Evolutionary conservation across 2,888 invertebrate species (phyloP), one percentile per base, ranked within the genome.

Genomic region (Drosophila mettleri): DNA sequence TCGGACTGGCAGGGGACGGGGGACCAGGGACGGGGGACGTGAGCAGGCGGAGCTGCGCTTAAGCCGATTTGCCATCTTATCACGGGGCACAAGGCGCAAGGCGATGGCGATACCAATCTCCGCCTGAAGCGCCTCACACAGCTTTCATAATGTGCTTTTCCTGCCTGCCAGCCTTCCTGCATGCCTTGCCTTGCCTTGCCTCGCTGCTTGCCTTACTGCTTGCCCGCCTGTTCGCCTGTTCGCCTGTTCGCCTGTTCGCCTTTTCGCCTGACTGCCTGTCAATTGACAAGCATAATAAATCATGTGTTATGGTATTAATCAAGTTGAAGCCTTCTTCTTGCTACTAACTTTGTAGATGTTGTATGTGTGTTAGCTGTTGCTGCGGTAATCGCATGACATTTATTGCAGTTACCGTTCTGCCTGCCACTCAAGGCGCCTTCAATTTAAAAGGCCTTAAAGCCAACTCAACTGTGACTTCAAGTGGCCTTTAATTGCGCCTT

Each of bases 51-150:
- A 49, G 63, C 69, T 45, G 39, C 24, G 62, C 80, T 74, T 84
- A 84, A 86, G 83, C 83, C 85, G 83, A 84, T 84, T 84, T 84
- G 86, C 86, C 85, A 86, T 84, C 83, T 84, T 86, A 84, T 84
- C 83, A 86, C 79, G 65, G 85, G 72, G 53, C 51, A 51, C 65
- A 41, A 41, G 67, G 57, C 55, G 67, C 72, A 53, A 69, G 65
- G 54, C 65, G 79, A 65, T 71, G 67, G 49, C 38, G 72, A 74
- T 74, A 58, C 20, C 74, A 86, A 86, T 84, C 83, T 81, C 71
- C 36, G 83, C 69, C 78, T 58, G 49, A 59, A 67, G 81, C 74
- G 61, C 60, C 63, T 57, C 74, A 61, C 41, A 31, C 69, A 74
- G 81, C 85, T 84, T 81, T 86, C 84, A 83, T 83, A 83, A 83